Percentiles rank a stretch among this genome's conserved stretches.
phyloP scores from a whole-genome alignment of 2,797 vertebrate species.

The Salarias fasciatus region DNA sequence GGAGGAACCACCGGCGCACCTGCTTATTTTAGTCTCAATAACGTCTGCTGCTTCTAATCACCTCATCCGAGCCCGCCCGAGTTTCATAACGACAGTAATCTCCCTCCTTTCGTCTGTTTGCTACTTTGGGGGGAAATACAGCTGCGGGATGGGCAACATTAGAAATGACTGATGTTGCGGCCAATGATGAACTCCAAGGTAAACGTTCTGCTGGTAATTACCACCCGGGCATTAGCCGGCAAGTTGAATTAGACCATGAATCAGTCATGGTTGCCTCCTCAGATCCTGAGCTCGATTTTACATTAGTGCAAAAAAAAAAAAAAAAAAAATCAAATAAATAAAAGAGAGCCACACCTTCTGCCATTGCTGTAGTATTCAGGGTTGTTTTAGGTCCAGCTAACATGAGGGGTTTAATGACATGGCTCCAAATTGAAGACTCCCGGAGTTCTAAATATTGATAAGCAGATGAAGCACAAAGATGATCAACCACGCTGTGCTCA shows the following conservation, averaged over 20 bases:
- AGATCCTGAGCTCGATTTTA: conserved; percentile 17
- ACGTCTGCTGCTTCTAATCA: conserved; percentile 45
- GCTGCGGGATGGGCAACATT: conserved; percentile 47
- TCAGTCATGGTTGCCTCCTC: conserved; percentile 31
- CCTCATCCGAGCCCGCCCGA: conserved; percentile 31
- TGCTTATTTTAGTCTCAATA: conserved; percentile 44
- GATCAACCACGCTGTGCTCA: conserved; percentile 13
- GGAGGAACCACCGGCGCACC: conserved; percentile 3
- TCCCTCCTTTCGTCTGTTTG: conserved; percentile 20
- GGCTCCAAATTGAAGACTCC: background rate
- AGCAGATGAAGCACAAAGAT: conserved; percentile 32
- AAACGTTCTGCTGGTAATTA: conserved; percentile 62
- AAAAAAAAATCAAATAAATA: conserved; percentile 4
- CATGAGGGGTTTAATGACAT: conserved; percentile 13
- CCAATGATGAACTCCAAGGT: conserved; percentile 59
- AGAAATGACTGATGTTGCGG: conserved; percentile 45
- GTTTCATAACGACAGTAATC: conserved; percentile 27
- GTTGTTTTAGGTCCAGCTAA: conserved; percentile 27
- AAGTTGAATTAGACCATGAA: conserved; percentile 40
- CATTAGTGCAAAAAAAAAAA: background rate
- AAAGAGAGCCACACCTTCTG: conserved; percentile 1
- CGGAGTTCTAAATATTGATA: conserved; percentile 10
- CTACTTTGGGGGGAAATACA: conserved; percentile 18
- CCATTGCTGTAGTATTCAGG: conserved; percentile 8
- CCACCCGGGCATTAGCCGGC: conserved; percentile 37